Conservation (phyloP, 2,113 vertebrate species). For the Centrocercus urophasianus region DNA sequence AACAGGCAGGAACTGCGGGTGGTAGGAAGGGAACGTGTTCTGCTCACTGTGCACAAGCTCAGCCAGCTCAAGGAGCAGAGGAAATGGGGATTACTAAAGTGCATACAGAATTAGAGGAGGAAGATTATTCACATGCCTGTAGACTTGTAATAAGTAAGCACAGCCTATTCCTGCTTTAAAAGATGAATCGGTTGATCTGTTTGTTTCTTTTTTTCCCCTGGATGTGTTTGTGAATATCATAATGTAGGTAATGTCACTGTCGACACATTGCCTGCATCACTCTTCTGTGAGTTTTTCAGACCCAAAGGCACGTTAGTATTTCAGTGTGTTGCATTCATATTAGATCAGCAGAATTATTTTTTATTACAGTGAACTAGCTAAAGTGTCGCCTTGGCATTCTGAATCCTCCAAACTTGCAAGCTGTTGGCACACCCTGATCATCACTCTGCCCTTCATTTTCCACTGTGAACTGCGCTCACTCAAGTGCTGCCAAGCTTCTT, state of each 20-base stretch:
- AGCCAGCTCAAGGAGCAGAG: slow-evolving; percentile 2
- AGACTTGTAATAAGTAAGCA: slow-evolving; percentile 32
- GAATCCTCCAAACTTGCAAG: background rate
- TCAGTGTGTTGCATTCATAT: background rate
- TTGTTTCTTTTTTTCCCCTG: background rate
- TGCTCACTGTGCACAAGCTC: background rate
- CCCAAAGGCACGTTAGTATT: slow-evolving; percentile 31
- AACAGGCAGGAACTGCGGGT: fast-evolving
- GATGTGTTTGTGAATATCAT: background rate
- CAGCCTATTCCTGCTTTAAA: slow-evolving; percentile 15
- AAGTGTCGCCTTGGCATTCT: background rate
- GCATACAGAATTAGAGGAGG: slow-evolving; percentile 6
- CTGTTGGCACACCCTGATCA: background rate
- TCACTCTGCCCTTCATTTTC: slow-evolving; percentile 11
- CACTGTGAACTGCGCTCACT: background rate
- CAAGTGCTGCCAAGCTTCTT: slow-evolving; percentile 49
- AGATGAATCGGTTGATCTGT: background rate
- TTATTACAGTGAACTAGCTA: background rate
- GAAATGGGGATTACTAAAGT: slow-evolving; percentile 3
- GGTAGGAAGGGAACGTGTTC: background rate
- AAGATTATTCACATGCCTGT: slow-evolving; percentile 26
- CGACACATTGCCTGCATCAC: background rate
- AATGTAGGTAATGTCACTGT: background rate
- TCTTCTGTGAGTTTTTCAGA: slow-evolving; percentile 39
- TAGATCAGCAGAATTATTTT: slow-evolving; percentile 23